phyloP scores from a whole-genome alignment of 2,113 vertebrate genomes.

The Procavia capensis region DNA sequence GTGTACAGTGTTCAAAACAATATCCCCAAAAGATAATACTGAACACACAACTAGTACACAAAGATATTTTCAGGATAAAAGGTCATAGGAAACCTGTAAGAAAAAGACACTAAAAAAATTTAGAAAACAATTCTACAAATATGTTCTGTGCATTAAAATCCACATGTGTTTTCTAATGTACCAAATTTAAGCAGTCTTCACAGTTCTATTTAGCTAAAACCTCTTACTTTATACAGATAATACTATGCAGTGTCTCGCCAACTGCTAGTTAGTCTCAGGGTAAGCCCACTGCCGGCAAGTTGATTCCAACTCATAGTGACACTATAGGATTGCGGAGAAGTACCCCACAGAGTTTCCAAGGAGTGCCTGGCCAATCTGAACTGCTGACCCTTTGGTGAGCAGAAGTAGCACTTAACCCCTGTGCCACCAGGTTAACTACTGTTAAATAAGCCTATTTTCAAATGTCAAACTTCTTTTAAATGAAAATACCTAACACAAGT shows the following conservation, averaged over 20 bases:
- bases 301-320: too few relatives aligned
- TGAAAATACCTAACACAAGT: background rate
- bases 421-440: background rate
- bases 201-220: background rate
- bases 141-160: background rate
- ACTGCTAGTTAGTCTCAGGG: background rate
- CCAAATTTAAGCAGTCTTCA: background rate
- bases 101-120: too few relatives aligned
- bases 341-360: too few relatives aligned
- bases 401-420: too few relatives aligned
- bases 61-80: background rate
- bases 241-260: background rate
- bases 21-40: background rate
- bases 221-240: background rate
- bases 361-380: too few relatives aligned
- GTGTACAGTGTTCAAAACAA: background rate
- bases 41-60: background rate
- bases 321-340: too few relatives aligned
- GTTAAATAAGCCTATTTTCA: conserved; percentile 14
- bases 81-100: background rate
- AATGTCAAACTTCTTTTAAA: background rate
- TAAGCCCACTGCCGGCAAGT: too few relatives aligned
- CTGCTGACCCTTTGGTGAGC: too few relatives aligned
- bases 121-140: background rate
- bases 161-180: background rate